phyloP scores from a whole-genome alignment of 2,113 vertebrate genomes.

The Podarcis cretensis region DNA sequence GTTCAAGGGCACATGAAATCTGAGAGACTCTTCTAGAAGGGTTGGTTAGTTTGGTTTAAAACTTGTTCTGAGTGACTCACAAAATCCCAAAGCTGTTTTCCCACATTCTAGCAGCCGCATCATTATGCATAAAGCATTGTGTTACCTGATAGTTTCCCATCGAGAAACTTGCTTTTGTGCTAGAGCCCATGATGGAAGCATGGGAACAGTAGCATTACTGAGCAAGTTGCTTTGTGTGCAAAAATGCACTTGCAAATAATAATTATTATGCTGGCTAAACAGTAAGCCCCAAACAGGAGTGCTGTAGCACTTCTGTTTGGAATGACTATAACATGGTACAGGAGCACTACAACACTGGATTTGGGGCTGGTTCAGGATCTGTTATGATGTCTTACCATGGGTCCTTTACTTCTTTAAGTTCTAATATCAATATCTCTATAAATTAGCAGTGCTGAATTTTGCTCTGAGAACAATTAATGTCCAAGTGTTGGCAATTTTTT shows the following conservation, averaged over 20 bases:
- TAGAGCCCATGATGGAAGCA: not conserved
- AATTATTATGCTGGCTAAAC: not conserved
- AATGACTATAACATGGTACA: not conserved
- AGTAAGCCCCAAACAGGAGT: not conserved
- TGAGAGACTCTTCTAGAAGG: not conserved
- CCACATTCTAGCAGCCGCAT: not conserved
- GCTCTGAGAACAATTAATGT: not conserved
- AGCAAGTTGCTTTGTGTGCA: too few relatives aligned
- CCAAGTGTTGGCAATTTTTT: conserved; percentile 5
- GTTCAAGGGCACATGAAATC: not conserved
- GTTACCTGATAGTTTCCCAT: not conserved
- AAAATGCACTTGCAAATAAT: too few relatives aligned
- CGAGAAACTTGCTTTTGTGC: not conserved
- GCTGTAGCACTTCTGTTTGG: not conserved
- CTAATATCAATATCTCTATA: not conserved
- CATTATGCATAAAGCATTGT: not conserved
- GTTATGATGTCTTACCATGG: not conserved
- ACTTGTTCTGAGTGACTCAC: conserved; percentile 4
- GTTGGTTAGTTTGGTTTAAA: conserved; percentile 4
- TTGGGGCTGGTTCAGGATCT: not conserved
- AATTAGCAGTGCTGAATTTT: conserved; percentile 4
- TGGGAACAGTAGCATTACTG: not conserved
- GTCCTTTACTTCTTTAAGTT: not conserved
- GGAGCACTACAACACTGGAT: not conserved
- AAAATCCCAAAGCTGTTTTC: not conserved